A percentile compares a stretch with the other conserved stretches of the same genome.
These are phyloP conservation scores for Pachyuromys duprasi DNA, from an alignment of 2,797 vertebrate species.

Conservation along the genomic window DNA sequence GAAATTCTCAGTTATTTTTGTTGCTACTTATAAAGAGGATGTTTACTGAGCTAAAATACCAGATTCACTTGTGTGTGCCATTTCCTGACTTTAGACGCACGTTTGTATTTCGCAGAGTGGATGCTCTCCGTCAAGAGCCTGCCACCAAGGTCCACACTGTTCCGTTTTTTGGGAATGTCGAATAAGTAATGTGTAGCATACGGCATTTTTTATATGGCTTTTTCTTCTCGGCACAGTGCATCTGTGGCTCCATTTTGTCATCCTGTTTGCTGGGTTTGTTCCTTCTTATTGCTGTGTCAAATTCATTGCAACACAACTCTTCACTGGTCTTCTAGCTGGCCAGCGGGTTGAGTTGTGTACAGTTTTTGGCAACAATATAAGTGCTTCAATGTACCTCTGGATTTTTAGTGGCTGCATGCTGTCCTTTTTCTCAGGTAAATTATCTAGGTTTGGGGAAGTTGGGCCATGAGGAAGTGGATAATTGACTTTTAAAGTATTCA, in stretches of 20 bases:
- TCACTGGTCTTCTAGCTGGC: background rate
- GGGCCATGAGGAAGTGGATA: background rate
- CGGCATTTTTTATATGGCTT: background rate
- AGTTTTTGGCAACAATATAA: background rate
- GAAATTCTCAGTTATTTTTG: background rate
- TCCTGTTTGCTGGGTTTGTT: background rate
- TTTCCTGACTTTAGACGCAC: background rate
- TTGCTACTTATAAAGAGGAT: background rate
- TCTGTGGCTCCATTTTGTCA: background rate
- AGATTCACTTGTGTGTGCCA: background rate
- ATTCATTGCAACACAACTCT: background rate
- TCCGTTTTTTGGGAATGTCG: background rate
- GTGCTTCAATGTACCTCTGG: no score
- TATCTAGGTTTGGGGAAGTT: background rate
- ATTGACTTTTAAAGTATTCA: background rate
- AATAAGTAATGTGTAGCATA: background rate
- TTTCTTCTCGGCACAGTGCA: background rate
- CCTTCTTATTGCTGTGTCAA: background rate
- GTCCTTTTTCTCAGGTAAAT: background rate
- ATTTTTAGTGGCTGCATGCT: background rate
- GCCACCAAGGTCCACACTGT: accelerated
- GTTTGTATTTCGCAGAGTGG: background rate
- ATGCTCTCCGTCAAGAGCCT: no score
- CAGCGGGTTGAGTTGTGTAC: background rate
- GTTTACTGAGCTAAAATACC: background rate